Base-by-base conservation (phyloP, 2,888 invertebrate genomes). In the Leptopilina syphax region DNA sequence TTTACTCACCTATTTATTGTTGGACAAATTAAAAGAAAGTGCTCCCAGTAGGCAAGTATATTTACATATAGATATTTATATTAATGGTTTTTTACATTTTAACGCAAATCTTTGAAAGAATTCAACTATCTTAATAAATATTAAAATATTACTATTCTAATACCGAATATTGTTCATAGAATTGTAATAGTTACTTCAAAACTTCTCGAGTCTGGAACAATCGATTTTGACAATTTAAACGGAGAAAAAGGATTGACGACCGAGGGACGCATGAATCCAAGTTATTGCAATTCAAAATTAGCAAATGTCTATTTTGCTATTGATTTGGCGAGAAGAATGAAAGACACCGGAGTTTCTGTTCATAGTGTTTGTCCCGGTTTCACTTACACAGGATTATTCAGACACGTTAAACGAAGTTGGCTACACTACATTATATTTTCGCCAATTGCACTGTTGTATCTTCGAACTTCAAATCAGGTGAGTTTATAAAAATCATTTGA, bases 291-390 rank as follows among this genome's bases (percentile, higher is more conserved):
- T 91, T 96, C 96, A 0, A 97, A 97, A 92, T 91, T 97, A 76
- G 96, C 96, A 88, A 96, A 96, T 88, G 94, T 94, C 2, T 95
- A 96, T 89, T 96, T 96, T 90, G 94, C 94, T 13, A 92, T 93
- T 81, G 95, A 95, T 77, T 91, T 97, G 63, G 94, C 96, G 0
- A 93, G 93, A 78, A 93, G 93, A 83, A 89, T 93, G 7, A 91
- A 93, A 84, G 93, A 93, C 18, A 93, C 92, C 0, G 95, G 94
- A 0, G 93, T 96, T 24, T 94, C 94, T 84, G 95, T 95, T 0
- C 95, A 95, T 85, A 93, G 95, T 44, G 94, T 95, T 83, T 96
- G 96, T 87, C 97, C 97, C 0, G 97, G 97, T 8, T 96, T 96
- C 93, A 95, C 96, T 68, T 95, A 95, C 85, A 97, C 97, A 0